Base-by-base conservation (phyloP, 2,888 invertebrate genomes). In the Volucella bombylans region DNA sequence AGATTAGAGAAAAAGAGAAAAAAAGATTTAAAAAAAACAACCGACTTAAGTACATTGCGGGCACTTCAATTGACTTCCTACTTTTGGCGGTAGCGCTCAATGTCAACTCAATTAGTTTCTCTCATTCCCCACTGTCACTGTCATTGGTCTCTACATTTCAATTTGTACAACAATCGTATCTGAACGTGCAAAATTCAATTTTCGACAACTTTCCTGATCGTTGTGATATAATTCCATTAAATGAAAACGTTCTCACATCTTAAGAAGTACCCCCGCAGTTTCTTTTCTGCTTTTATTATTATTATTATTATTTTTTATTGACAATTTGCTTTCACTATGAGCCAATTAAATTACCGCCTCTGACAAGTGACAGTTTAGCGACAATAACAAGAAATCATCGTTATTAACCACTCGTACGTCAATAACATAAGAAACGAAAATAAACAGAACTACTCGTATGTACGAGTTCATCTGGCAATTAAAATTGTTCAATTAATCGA, bases 401-500 rank as follows among this genome's bases (percentile, higher is more conserved):
- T 65, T 55, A 54, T 81, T 65, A 23, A 23, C 18, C 2, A 64
- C 55, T 49, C 55, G 65, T 49, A 59, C 45, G 57, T 47, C 62
- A 55, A 12, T 45, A 43, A 47, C 49, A 59, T 47, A 45, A 65
- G 49, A 57, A 74, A 47, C 55, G 50, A 67, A 65, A 23, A 23
- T 3, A 23, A 23, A 23, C 23, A 23, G 23, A 23, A 23, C 23
- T 23, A 23, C 31, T 1, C 1, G 18, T 23, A 23, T 2, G 18
- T 4, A 31, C 31, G 31, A 31, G 54, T 49, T 62, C 59, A 50
- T 65, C 45, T 59, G 41, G 50, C 78, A 77, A 82, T 82, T 82
- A 82, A 82, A 77, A 67, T 41, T 50, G 61, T 49, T 52, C 54
- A 55, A 62, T 77, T 62, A 67, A 82, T 82, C 78, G 72, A 72